These are phyloP conservation scores for Arbacia lixula DNA, from an alignment of 53 echinoderm and acorn worm species.

Conservation along the genomic window DNA sequence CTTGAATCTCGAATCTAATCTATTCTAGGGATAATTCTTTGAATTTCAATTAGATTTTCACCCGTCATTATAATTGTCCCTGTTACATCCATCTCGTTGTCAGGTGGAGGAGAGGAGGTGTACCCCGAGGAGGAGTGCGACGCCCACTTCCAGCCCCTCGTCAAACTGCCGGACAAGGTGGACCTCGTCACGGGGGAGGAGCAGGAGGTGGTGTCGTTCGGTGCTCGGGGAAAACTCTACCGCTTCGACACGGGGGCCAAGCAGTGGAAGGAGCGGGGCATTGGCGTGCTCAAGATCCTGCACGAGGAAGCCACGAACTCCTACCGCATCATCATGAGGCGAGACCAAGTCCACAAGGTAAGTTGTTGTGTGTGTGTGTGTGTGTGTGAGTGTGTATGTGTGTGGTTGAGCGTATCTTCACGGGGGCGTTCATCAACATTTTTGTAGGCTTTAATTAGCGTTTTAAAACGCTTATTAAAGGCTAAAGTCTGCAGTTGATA, in stretches of 20 bases:
- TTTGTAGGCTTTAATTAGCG: no score
- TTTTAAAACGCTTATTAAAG: no score
- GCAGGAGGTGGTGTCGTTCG: constrained; percentile 67
- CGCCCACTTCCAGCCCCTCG: constrained; percentile 63
- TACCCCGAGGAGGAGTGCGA: constrained; percentile 64
- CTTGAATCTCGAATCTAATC: no score
- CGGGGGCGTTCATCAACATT: no score
- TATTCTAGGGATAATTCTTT: no score
- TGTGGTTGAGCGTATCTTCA: no score
- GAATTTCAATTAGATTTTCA: no score
- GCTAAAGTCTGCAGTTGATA: no score
- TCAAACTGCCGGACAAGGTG: constrained; percentile 57
- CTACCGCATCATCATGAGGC: constrained; percentile 78
- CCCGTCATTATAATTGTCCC: no score
- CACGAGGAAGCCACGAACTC: constrained; percentile 27
- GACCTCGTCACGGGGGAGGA: constrained; percentile 80
- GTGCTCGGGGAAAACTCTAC: constrained; percentile 76
- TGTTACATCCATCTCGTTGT: no score
- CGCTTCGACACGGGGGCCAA: constrained; percentile 59
- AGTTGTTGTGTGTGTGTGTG: background rate
- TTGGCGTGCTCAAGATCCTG: constrained; percentile 84
- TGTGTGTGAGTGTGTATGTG: no score
- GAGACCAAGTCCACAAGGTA: constrained; percentile 80
- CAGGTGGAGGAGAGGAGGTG: constrained; percentile 1
- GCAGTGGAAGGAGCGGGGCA: constrained; percentile 87